Base-by-base conservation (phyloP, 2,888 invertebrate species). In the Pomacea canaliculata region DNA sequence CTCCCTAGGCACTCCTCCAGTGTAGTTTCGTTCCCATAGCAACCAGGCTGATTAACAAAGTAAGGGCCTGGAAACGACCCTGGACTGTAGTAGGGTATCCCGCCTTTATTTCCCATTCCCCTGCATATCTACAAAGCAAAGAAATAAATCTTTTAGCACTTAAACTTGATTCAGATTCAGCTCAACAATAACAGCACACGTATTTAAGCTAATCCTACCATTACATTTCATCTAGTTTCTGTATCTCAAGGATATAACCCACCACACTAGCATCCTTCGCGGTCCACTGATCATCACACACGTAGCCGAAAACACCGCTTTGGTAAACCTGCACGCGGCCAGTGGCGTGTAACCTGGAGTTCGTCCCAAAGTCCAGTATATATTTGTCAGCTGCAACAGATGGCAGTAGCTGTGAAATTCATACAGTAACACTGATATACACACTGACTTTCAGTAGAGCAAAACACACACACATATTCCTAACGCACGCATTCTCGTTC, bases 31-130 rank as follows among this genome's bases (percentile, higher is more conserved):
- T 78, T 80, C 7, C 85, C 85, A 46, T 71, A 63, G 73, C 86
- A 85, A 12, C 77, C 72, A 7, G 83, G 76, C n/a, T 80, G 76
- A 1, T 73, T 79, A 19, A 84, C 60, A 65, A 83, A 74, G 69
- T 77, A 80, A 0, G 85, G 85, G 9, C 80, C 72, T 1, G 67
- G 70, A 49, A 70, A 77, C 7, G 71, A 63, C 16, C 80, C 73
- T 2, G 67, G 48, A 51, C 76, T 79, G 56, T 73, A 77, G 12
- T 77, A 79, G 7, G 83, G 79, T 19, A 82, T 75, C 16, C 86
- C 86, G 1, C 77, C 94, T 90, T 7, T 94, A 94, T 91, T 81
- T 2, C 83, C 81, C 16, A 83, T 69, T 68, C 83, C 77, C n/a
- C 72, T 60, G 67, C 86, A 86, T 59, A 74, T 62, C 74, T 74